These are phyloP conservation scores for Pseudorhiza aurosa DNA, from an alignment of 30 jellyfish, hydroid and myxozoan genomes.

Conservation along the genomic window DNA sequence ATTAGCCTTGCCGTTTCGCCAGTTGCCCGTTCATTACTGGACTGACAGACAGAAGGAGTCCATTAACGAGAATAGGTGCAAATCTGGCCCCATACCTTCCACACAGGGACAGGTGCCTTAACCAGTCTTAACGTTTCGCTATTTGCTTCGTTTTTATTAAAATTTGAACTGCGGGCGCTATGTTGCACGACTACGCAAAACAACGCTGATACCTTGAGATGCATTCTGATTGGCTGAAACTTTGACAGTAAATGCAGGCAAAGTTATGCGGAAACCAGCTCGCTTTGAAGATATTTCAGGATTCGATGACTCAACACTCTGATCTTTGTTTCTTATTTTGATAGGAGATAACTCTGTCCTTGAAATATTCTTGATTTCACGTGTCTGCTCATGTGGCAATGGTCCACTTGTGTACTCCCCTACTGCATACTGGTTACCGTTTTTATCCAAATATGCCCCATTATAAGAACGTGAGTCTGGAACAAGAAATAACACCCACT, in stretches of 20 bases:
- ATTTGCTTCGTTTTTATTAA: too few species aligned
- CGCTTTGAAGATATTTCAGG: not conserved
- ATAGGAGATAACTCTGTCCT: not conserved
- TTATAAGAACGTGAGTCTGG: not conserved
- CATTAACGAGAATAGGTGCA: too few species aligned
- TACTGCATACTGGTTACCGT: not conserved
- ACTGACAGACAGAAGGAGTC: too few species aligned
- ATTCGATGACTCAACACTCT: not conserved
- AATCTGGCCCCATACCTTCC: too few species aligned
- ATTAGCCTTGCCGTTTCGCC: too few species aligned
- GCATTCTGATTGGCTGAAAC: constrained; percentile 8
- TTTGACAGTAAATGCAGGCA: constrained; percentile 57
- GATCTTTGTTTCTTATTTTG: not conserved
- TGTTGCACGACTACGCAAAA: too few species aligned
- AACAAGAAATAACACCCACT: too few species aligned
- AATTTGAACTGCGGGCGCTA: too few species aligned
- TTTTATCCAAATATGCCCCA: constrained; percentile 3
- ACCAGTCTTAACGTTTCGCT: too few species aligned
- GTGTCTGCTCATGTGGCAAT: not conserved
- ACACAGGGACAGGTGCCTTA: too few species aligned
- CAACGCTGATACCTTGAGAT: not conserved
- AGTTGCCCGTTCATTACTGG: too few species aligned
- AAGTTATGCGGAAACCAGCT: constrained; percentile 47
- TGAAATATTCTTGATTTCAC: not conserved
- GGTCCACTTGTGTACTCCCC: not conserved